These are phyloP conservation scores for Maniola jurtina DNA, from an alignment of 1,140 invertebrate genomes.

Conservation along the genomic window DNA sequence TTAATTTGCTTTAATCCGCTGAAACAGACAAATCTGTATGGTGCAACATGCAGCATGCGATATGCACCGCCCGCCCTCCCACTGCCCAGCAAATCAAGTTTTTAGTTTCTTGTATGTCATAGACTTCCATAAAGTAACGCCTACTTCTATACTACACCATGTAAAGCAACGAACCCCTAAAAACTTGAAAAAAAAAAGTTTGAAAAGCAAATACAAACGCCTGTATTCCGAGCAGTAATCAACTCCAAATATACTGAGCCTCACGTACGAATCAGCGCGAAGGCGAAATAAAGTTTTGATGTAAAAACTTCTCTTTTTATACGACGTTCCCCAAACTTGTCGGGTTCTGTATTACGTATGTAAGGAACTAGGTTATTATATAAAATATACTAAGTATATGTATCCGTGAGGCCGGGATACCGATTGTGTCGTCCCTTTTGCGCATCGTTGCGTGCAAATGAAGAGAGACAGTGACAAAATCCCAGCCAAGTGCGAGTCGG, in stretches of 20 bases:
- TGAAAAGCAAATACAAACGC: conserved; percentile 17
- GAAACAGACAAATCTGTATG: too few relatives aligned
- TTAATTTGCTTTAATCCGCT: too few relatives aligned
- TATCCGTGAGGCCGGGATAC: not conserved
- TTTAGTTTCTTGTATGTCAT: too few relatives aligned
- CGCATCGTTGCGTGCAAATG: conserved; percentile 3
- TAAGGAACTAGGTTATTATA: conserved; percentile 29
- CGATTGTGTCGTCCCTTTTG: conserved; percentile 3
- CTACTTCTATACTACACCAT: too few relatives aligned
- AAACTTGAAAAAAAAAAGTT: conserved; percentile 2
- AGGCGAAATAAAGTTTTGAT: conserved; percentile 72
- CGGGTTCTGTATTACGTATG: conserved; percentile 32
- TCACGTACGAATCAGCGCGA: conserved; percentile 65
- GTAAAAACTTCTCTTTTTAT: conserved; percentile 73
- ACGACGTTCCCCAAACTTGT: conserved; percentile 53
- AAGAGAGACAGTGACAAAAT: not conserved
- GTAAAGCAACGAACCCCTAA: too few relatives aligned
- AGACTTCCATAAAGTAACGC: too few relatives aligned
- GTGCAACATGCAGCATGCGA: too few relatives aligned
- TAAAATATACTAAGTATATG: not conserved
- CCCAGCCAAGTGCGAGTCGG: too few relatives aligned
- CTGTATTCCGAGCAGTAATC: conserved; percentile 44
- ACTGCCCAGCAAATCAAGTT: too few relatives aligned
- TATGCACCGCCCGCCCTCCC: too few relatives aligned
- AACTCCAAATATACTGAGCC: conserved; percentile 58